Conservation (phyloP, 2,797 vertebrate genomes). For the Ambastaia sidthimunki region DNA sequence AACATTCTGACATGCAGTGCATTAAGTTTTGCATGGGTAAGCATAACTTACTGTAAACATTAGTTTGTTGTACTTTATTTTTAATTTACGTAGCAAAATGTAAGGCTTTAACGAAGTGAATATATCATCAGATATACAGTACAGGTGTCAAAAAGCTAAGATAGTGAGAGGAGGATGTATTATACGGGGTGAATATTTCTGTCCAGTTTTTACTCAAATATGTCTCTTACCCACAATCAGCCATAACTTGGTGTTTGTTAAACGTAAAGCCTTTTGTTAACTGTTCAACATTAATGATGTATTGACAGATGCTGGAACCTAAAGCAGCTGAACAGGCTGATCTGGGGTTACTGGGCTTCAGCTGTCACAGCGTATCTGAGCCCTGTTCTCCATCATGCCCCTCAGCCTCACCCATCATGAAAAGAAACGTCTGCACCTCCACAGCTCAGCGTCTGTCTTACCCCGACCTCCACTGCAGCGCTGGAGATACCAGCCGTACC, state of each 20-base stretch:
- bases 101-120: too few species aligned
- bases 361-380: slow-evolving; percentile 57
- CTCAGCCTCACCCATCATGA: slow-evolving; percentile 35
- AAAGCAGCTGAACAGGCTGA: slow-evolving; percentile 69
- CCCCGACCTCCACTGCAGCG: slow-evolving; percentile 34
- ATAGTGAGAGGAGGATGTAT: too few species aligned
- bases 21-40: neutral
- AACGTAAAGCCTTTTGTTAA: neutral
- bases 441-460: slow-evolving; percentile 48
- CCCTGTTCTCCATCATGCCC: slow-evolving; percentile 60
- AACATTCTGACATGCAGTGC: neutral
- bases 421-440: slow-evolving; percentile 40
- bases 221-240: neutral
- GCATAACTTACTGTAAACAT: neutral
- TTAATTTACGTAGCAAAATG: too few species aligned
- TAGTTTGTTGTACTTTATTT: too few species aligned
- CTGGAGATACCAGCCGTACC: slow-evolving; percentile 18
- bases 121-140: too few species aligned
- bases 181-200: too few species aligned
- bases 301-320: slow-evolving; percentile 79
- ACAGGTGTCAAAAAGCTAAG: too few species aligned
- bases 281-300: neutral
- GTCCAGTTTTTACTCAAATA: too few species aligned
- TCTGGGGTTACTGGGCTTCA: slow-evolving; percentile 62
- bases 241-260: neutral